Percentiles rank a stretch among this genome's conserved stretches.
These are phyloP conservation scores for Hoplostethus atlanticus DNA, from an alignment of 2,797 vertebrate genomes.

Conservation along the genomic window DNA sequence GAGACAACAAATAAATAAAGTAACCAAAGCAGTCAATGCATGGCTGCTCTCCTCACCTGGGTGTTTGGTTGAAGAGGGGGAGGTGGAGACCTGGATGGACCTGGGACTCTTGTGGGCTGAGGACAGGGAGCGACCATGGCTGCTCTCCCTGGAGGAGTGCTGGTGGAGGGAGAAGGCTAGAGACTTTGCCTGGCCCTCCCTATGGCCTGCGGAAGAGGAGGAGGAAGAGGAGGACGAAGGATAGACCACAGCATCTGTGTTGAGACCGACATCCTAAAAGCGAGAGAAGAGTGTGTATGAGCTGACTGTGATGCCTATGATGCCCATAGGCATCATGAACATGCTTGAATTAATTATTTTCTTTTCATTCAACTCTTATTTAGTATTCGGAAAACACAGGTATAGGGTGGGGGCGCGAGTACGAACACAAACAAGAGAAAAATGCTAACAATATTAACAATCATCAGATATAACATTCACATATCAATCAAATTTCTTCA, in stretches of 20 bases:
- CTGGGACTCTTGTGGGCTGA: constrained; percentile 48
- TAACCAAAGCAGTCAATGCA: not conserved
- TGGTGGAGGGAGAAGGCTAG: constrained; percentile 58
- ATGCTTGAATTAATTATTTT: too few relatives aligned
- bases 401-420: too few relatives aligned
- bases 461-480: too few relatives aligned
- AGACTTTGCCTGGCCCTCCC: constrained; percentile 65
- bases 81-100: constrained; percentile 53
- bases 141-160: constrained; percentile 46
- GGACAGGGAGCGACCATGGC: constrained; percentile 43
- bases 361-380: too few relatives aligned
- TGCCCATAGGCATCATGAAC: too few relatives aligned
- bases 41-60: constrained; percentile 65
- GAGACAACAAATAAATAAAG: not conserved
- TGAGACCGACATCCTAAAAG: constrained; percentile 73
- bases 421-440: too few relatives aligned
- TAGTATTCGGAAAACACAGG: too few relatives aligned
- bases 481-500: too few relatives aligned
- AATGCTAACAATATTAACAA: too few relatives aligned
- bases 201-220: constrained; percentile 20
- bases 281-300: not conserved
- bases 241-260: constrained; percentile 64
- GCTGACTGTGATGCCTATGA: too few relatives aligned
- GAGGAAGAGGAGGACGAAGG: constrained; percentile 13
- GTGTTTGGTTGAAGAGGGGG: constrained; percentile 64